phyloP scores from a whole-genome alignment of 2,888 invertebrate genomes.

The Napeogenes inachia region DNA sequence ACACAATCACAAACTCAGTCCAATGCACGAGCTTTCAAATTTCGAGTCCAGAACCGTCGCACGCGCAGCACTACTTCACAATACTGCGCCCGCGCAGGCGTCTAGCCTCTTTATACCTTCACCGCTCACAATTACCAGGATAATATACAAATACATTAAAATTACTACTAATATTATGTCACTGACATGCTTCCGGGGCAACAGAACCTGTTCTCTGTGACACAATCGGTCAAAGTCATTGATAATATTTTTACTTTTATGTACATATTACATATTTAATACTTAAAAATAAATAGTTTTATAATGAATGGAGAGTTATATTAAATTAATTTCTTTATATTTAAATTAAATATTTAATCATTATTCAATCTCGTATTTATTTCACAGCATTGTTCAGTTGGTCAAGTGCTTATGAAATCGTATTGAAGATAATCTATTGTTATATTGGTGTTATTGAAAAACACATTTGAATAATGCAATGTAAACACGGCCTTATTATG shows the following conservation, averaged over 20 bases:
- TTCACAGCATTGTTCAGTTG: neutral
- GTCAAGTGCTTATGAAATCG: conserved; percentile 2
- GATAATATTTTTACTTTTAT: neutral
- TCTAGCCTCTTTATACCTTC: conserved; percentile 59
- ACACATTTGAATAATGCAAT: conserved; percentile 12
- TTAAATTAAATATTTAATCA: neutral
- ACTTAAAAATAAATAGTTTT: too few species aligned
- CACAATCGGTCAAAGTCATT: conserved; percentile 18
- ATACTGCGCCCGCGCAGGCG: conserved; percentile 60
- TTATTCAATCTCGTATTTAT: neutral
- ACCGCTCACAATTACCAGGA: conserved; percentile 30
- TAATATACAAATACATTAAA: conserved; percentile 21
- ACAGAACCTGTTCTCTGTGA: conserved; percentile 14
- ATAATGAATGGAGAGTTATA: too few species aligned
- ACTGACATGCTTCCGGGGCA: conserved; percentile 25
- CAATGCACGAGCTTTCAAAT: conserved; percentile 16
- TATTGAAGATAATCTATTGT: conserved; percentile 14
- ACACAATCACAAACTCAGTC: conserved; percentile 12
- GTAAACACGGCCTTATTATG: conserved; percentile 12
- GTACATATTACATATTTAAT: neutral
- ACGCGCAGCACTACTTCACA: conserved; percentile 39
- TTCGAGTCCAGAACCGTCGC: conserved; percentile 37
- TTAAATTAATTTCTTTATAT: neutral
- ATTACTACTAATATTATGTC: conserved; percentile 20
- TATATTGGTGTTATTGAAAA: conserved; percentile 17